These are phyloP conservation scores for Pogonus chalceus DNA, from an alignment of 1,140 invertebrate genomes.

Conservation along the genomic window DNA sequence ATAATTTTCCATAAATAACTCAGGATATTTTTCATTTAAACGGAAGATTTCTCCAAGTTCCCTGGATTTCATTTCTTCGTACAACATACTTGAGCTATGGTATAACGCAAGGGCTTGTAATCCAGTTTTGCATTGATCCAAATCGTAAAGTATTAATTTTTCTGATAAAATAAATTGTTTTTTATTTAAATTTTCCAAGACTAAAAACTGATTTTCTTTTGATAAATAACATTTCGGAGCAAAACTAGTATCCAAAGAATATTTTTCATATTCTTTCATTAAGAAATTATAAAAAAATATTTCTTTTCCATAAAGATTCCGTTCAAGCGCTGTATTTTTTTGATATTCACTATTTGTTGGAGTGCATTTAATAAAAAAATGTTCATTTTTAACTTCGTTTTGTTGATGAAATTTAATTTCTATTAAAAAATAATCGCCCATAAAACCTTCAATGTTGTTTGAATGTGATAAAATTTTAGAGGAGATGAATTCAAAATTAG, in stretches of 20 bases:
- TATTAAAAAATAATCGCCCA: no score
- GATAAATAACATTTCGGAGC: neutral
- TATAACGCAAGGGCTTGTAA: neutral
- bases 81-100: neutral
- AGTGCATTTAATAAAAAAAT: no score
- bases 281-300: neutral
- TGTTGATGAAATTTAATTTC: no score
- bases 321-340: no score
- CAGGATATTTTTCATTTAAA: neutral
- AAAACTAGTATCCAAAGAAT: neutral
- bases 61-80: neutral
- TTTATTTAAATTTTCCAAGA: neutral
- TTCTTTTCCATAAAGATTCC: neutral
- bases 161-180: neutral
- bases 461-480: no score
- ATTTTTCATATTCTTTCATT: neutral
- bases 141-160: neutral
- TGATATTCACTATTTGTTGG: no score
- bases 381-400: no score
- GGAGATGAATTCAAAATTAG: no score
- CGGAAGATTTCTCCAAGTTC: neutral
- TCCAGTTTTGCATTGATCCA: neutral
- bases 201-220: neutral
- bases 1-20: neutral
- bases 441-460: no score